Percentiles rank a stretch among this genome's conserved stretches.
phyloP scores from a whole-genome alignment of 2,888 invertebrate genomes.

The Elysia crispata region DNA sequence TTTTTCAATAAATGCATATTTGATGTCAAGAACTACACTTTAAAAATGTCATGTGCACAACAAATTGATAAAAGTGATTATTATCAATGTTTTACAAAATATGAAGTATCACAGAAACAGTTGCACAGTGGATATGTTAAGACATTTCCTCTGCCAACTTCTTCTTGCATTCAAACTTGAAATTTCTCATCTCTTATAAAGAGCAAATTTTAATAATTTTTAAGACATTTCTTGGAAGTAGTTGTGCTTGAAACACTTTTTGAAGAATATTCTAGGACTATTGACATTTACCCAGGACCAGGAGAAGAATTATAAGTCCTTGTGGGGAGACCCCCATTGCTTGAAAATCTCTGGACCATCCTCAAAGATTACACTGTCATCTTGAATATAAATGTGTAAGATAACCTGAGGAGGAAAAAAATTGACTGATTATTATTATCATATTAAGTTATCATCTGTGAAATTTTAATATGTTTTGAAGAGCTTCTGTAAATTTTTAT shows the following conservation, averaged over 20 bases:
- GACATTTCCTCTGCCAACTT: no score
- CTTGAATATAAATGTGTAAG: neutral
- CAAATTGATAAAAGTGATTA: neutral
- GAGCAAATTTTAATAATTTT: no score
- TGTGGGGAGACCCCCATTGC: slow-evolving; percentile 30
- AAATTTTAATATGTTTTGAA: no score
- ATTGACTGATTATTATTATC: no score
- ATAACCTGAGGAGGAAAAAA: neutral
- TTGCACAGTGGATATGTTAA: no score
- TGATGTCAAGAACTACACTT: neutral
- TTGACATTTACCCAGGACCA: neutral
- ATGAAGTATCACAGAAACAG: no score
- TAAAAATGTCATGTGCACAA: neutral
- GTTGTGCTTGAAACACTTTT: no score
- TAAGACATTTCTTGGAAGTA: no score
- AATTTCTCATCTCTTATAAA: no score
- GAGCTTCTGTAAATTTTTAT: no score
- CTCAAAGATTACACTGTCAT: neutral
- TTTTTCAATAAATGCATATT: neutral
- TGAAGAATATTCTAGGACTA: neutral
- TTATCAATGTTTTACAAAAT: neutral
- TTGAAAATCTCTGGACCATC: slow-evolving; percentile 45
- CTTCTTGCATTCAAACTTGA: no score
- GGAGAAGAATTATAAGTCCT: slow-evolving; percentile 25
- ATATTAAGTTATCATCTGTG: no score